Evolutionary conservation across 2,113 vertebrate species (phyloP).

Genomic region (Podarcis muralis): DNA sequence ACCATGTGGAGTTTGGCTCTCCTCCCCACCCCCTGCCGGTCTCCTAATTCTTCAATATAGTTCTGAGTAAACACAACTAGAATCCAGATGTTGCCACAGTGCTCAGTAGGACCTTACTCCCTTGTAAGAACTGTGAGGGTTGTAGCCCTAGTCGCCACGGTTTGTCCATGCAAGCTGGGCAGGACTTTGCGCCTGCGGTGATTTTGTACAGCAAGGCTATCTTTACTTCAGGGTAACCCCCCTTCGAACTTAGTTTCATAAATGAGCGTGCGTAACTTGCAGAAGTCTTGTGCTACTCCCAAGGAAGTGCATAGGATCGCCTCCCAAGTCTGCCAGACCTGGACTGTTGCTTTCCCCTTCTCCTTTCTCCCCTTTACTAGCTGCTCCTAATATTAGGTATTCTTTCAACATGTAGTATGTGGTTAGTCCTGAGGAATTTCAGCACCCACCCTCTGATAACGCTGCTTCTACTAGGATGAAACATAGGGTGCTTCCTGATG

Average conservation of each 20-base stretch:
- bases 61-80: no score
- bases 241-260: not conserved
- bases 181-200: not conserved
- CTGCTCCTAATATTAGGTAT: not conserved
- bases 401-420: not conserved
- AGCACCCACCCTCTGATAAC: no score
- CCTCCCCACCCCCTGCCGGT: no score
- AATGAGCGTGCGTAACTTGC: not conserved
- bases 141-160: not conserved
- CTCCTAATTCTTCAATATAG: no score
- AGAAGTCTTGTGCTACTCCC: not conserved
- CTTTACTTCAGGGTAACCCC: not conserved
- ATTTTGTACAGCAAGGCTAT: not conserved
- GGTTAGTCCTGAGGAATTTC: not conserved
- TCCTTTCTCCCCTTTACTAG: not conserved
- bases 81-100: not conserved
- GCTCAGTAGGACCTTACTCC: not conserved
- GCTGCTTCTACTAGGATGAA: no score
- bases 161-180: not conserved
- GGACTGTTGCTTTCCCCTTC: not conserved
- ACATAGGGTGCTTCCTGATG: not conserved
- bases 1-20: not conserved
- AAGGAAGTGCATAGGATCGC: not conserved
- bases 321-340: not conserved
- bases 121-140: not conserved